A percentile compares a stretch with the other conserved stretches of the same genome.
These are phyloP conservation scores for Xyliphius kryptos DNA, from an alignment of 2,113 vertebrate species.

Conservation along the genomic window DNA sequence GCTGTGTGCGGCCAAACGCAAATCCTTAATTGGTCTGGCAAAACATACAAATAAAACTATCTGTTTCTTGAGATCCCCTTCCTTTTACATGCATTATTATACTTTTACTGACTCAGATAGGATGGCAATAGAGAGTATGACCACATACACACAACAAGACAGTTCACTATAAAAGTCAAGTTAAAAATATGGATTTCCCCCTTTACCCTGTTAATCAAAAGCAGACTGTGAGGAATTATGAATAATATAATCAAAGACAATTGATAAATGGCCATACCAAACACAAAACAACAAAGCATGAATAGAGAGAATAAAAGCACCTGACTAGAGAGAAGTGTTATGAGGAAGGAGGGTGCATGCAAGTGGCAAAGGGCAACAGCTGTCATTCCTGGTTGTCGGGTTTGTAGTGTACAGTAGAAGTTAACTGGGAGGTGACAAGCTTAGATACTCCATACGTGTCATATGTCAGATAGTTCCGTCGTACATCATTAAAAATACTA, in stretches of 20 bases:
- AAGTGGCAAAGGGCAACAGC: conserved; percentile 35
- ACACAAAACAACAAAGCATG: neutral
- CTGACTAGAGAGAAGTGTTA: neutral
- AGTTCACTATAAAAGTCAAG: too few relatives aligned
- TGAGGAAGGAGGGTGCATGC: conserved; percentile 13
- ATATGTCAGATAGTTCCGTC: conserved; percentile 24
- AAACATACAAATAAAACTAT: conserved; percentile 22
- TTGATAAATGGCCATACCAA: neutral
- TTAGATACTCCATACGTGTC: conserved; percentile 13
- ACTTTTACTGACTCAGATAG: neutral
- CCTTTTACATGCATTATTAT: neutral
- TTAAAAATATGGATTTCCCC: too few relatives aligned
- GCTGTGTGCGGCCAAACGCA: conserved; percentile 17
- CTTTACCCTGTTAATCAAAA: too few relatives aligned
- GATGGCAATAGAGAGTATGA: too few relatives aligned
- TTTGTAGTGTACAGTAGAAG: conserved; percentile 32
- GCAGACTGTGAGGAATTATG: neutral
- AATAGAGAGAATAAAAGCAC: neutral
- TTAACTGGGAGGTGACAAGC: conserved; percentile 28
- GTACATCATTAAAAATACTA: neutral
- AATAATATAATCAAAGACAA: neutral
- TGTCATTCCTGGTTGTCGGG: conserved; percentile 42
- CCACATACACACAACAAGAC: too few relatives aligned
- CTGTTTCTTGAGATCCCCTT: conserved; percentile 21
- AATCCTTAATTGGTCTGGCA: conserved; percentile 15